Percentiles rank a stretch among this genome's conserved stretches.
These are phyloP conservation scores for Aix galericulata DNA, from an alignment of 2,113 vertebrate genomes.

Conservation along the genomic window DNA sequence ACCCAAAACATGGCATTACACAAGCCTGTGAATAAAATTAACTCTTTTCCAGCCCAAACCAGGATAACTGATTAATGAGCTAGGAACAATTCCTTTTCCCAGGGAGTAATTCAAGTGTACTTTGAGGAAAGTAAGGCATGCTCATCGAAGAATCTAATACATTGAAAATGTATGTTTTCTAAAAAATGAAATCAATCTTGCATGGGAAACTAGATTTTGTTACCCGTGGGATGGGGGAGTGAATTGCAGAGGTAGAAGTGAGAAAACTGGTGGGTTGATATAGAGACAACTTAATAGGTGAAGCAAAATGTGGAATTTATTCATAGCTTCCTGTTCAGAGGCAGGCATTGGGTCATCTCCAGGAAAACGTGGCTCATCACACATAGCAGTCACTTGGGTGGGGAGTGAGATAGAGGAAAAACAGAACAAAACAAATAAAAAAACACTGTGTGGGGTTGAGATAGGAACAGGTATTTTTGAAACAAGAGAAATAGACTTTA, in stretches of 20 bases:
- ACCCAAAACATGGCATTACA: neutral
- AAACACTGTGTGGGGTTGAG: neutral
- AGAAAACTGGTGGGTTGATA: neutral
- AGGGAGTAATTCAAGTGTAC: neutral
- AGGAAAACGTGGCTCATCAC: neutral
- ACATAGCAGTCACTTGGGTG: neutral
- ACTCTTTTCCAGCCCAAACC: neutral
- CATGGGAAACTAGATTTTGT: neutral
- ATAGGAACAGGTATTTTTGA: neutral
- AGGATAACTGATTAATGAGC: neutral
- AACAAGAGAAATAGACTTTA: neutral
- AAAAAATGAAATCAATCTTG: neutral
- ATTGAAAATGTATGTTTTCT: neutral
- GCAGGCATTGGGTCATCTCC: neutral
- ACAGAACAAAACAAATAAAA: neutral
- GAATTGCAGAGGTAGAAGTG: neutral
- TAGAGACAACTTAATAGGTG: neutral
- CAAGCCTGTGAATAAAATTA: neutral
- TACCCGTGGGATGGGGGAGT: neutral
- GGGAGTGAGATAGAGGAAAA: neutral
- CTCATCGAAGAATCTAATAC: neutral
- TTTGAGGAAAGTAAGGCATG: neutral
- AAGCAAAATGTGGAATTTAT: neutral
- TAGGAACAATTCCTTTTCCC: too few species aligned
- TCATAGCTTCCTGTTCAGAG: neutral